Evolutionary conservation across 2,113 vertebrate species (phyloP).

Genomic region (Podarcis cretensis): DNA sequence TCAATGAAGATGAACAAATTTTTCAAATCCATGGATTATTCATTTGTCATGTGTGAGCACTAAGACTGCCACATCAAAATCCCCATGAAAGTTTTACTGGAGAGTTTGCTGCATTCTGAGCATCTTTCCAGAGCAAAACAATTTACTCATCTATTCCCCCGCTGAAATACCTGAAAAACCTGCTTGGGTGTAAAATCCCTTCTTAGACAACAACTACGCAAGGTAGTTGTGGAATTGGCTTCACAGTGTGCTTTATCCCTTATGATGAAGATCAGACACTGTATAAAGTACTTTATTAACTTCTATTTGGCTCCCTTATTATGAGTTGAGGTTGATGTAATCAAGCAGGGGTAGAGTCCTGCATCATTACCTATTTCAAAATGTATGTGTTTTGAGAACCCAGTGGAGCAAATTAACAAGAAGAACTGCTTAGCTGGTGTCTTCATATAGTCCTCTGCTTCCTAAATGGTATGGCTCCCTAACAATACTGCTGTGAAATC

Average conservation of each 20-base stretch:
- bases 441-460: background rate
- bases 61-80: conserved; percentile 43
- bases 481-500: background rate
- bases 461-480: background rate
- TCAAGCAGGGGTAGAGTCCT: background rate
- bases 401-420: background rate
- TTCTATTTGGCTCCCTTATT: background rate
- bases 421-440: background rate
- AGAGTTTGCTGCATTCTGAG: conserved; percentile 47
- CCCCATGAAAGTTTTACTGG: conserved; percentile 40
- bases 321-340: background rate
- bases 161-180: conserved; percentile 28
- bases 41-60: conserved; percentile 46
- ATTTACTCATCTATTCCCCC: conserved; percentile 50
- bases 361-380: background rate
- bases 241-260: background rate
- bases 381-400: background rate
- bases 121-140: conserved; percentile 51
- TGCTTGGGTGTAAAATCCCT: background rate
- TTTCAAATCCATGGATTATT: conserved; percentile 59
- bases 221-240: background rate
- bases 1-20: conserved; percentile 35
- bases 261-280: background rate
- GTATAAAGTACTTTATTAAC: background rate
- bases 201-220: background rate